Evolutionary conservation across 2,797 vertebrate genomes (phyloP).

Genomic region (Dryobates pubescens): DNA sequence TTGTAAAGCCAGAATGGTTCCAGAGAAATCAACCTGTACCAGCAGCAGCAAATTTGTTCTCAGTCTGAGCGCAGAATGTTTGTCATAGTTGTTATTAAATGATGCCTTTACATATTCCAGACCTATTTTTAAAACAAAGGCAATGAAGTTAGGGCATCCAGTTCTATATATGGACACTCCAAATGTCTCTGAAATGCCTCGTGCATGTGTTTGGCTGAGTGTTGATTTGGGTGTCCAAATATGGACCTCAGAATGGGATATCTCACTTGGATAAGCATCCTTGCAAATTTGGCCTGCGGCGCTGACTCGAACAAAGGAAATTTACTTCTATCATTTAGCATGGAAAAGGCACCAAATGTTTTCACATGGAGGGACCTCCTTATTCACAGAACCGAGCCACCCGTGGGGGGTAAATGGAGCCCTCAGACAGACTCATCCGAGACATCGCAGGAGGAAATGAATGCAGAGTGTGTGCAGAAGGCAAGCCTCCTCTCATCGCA

Average conservation of each 20-base stretch:
- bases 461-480: not conserved
- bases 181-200: slow-evolving; percentile 68
- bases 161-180: slow-evolving; percentile 71
- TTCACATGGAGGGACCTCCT: slow-evolving; percentile 33
- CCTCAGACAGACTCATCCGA: not conserved
- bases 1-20: not conserved
- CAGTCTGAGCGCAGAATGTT: not conserved
- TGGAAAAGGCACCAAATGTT: not conserved
- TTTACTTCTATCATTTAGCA: slow-evolving; percentile 50
- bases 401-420: not conserved
- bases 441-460: slow-evolving; percentile 10
- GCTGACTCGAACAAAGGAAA: slow-evolving; percentile 62
- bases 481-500: not conserved
- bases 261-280: slow-evolving; percentile 65
- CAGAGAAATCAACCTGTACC: not conserved
- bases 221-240: slow-evolving; percentile 69
- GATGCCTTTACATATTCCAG: slow-evolving; percentile 63
- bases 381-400: not conserved
- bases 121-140: slow-evolving; percentile 73
- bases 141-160: slow-evolving; percentile 68
- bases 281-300: slow-evolving; percentile 44
- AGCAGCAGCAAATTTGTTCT: not conserved
- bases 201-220: slow-evolving; percentile 64
- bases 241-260: slow-evolving; percentile 67
- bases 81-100: slow-evolving; percentile 54